Base-by-base conservation (phyloP, 23 tunicate species). In the Diplosoma virens region DNA sequence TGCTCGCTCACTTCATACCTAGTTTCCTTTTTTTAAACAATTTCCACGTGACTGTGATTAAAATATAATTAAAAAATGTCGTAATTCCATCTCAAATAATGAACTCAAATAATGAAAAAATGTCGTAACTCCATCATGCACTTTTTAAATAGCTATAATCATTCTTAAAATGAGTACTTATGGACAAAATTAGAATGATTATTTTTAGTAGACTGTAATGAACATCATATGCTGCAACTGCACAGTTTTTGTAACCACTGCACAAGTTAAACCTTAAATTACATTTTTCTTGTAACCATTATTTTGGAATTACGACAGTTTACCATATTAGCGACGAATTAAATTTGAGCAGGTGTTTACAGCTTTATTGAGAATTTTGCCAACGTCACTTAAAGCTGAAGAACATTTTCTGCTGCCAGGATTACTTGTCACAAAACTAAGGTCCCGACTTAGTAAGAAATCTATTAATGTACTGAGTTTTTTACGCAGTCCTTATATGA, bases 331-430 rank as follows among this genome's bases (percentile, higher is more conserved):
- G n/a, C n/a, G 78, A 72, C 78, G 61, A 72, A 72, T 33, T 61
- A 72, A 72, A 47, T 48, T 72, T 60, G 78, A 72, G 22, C 78
- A 72, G 61, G 35, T 72, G 14, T 72, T 47, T 24, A 72, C 7
- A 29, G 78, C 78, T 2, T 72, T 48, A 72, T 50, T 25, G 23
- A 72, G 61, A 60, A 47, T 72, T 35, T 61, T 61, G 48, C 61
- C 35, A 33, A 72, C 78, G 55, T 72, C 78, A 72, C 61, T 72
- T 23, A 34, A 72, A 34, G 78, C 78, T 47, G 78, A 72, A 72
- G 36, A 72, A 35, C 60, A 47, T 72, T 47, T 72, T 72, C 78
- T 72, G 60, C 78, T 47, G 78, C 60, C n/a, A 48, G 78, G 78
- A 72, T 50, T 47, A 35, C 28, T 72, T 27, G 61, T 20, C 14